Evolutionary conservation across 2,113 vertebrate species (phyloP).

Genomic region (Callipepla squamata): DNA sequence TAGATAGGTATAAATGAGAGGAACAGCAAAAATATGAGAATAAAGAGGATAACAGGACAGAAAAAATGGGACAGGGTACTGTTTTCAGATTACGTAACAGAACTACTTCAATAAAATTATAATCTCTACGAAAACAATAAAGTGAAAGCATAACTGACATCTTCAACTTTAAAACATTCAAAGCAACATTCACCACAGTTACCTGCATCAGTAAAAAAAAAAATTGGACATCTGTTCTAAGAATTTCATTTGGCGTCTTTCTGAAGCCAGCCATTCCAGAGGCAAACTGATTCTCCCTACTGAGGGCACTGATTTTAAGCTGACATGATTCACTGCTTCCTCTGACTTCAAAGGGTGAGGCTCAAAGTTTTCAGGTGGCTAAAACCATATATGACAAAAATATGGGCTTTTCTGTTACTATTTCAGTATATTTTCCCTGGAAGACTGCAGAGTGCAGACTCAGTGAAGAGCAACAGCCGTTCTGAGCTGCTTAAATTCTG

Average conservation of each 20-base stretch:
- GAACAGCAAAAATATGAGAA: background rate
- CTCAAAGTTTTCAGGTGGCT: background rate
- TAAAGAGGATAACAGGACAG: background rate
- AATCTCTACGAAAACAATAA: background rate
- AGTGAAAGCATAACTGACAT: background rate
- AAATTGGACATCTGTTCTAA: background rate
- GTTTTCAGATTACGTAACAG: background rate
- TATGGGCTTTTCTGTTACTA: background rate
- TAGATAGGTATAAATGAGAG: background rate
- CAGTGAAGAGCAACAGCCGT: rapidly evolving
- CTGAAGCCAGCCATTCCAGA: background rate
- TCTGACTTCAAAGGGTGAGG: background rate
- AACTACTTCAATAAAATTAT: background rate
- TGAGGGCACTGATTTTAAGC: background rate
- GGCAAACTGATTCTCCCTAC: background rate
- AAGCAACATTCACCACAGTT: background rate
- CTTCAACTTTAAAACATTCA: background rate
- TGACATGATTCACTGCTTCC: background rate
- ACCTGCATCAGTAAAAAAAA: background rate
- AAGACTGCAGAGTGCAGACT: background rate
- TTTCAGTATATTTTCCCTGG: background rate
- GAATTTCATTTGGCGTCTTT: background rate
- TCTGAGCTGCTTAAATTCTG: background rate
- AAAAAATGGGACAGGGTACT: background rate
- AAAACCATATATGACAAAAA: rapidly evolving